Conservation (phyloP, 2,113 vertebrate genomes). For the Chrysochloris asiatica region DNA sequence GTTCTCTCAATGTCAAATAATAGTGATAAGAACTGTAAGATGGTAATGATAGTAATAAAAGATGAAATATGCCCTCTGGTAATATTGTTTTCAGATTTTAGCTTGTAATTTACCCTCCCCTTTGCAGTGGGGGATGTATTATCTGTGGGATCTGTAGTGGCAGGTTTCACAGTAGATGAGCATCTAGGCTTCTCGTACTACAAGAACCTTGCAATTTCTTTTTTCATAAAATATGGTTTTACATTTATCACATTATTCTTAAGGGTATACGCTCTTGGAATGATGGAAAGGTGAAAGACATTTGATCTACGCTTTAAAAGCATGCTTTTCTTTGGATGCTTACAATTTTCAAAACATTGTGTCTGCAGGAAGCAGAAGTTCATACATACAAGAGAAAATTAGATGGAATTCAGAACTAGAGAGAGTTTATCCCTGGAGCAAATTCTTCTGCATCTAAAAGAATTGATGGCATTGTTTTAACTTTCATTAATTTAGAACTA, state of each 20-base stretch:
- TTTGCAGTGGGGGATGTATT: neutral
- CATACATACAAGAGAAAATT: neutral
- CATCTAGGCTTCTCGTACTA: neutral
- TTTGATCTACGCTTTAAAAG: neutral
- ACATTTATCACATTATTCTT: neutral
- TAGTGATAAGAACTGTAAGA: neutral
- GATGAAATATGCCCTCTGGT: neutral
- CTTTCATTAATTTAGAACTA: constrained; percentile 4
- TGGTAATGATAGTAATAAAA: no score
- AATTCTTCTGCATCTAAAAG: neutral
- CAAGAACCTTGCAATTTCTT: neutral
- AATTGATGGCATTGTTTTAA: constrained; percentile 46
- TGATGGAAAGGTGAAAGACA: neutral
- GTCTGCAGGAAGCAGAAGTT: constrained; percentile 41
- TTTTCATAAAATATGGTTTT: neutral
- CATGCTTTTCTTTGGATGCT: neutral
- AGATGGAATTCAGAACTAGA: neutral
- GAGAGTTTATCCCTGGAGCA: neutral
- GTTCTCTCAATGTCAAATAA: neutral
- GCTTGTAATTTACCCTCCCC: neutral
- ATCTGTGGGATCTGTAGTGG: neutral
- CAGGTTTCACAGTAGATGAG: neutral
- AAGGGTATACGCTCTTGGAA: neutral
- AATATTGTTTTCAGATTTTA: neutral
- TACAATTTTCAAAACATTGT: constrained; percentile 55